These are phyloP conservation scores for Gavia stellata DNA, from an alignment of 2,113 vertebrate species.

Conservation along the genomic window DNA sequence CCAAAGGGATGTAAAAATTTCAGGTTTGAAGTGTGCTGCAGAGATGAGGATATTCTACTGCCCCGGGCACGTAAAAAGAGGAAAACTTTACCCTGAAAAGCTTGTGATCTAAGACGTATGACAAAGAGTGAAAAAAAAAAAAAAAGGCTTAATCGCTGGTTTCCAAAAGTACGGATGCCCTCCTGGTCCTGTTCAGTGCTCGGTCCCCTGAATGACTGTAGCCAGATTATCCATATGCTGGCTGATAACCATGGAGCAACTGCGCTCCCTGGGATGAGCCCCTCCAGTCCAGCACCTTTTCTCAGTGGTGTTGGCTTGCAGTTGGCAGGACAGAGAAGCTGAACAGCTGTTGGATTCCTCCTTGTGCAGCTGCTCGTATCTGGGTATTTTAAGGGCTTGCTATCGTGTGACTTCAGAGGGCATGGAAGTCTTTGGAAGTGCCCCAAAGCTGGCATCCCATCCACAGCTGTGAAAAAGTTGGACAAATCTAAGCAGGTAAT, in stretches of 20 bases:
- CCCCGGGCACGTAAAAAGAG: not conserved
- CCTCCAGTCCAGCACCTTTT: not conserved
- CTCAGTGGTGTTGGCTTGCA: not conserved
- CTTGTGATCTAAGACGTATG: not conserved
- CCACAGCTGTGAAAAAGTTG: not conserved
- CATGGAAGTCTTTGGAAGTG: not conserved
- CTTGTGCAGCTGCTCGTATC: slow-evolving; percentile 28
- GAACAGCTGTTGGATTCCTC: slow-evolving; percentile 45
- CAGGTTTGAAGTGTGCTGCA: not conserved
- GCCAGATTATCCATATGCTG: fast-evolving
- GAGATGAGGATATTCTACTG: not conserved
- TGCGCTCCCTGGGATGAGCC: not conserved
- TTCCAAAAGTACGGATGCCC: not conserved
- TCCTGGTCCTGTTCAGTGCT: not conserved
- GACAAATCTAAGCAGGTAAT: not conserved
- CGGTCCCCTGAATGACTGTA: not conserved
- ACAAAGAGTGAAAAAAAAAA: not conserved
- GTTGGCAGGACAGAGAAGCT: not conserved
- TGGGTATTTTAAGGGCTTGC: not conserved
- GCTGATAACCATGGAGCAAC: not conserved
- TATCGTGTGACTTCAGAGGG: not conserved
- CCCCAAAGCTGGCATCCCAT: not conserved
- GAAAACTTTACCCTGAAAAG: not conserved
- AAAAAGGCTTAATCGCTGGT: not conserved
- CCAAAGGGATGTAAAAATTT: not conserved